These are phyloP conservation scores for Halcyon chelicuti DNA, from an alignment of 2,797 vertebrate genomes.

Conservation along the genomic window DNA sequence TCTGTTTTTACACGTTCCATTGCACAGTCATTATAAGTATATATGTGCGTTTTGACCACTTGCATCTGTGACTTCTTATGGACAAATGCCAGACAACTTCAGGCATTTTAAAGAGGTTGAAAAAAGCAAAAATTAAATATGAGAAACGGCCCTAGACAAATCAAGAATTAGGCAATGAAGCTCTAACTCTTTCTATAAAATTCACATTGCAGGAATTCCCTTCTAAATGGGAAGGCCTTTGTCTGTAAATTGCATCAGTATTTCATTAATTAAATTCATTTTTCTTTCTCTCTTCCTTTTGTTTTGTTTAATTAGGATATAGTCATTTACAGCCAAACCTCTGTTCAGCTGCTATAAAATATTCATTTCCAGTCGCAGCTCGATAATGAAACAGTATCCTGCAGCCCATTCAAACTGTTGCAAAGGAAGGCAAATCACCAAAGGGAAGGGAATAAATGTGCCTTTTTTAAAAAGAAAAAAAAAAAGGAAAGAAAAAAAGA, in stretches of 20 bases:
- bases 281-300: constrained; percentile 28
- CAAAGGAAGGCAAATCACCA: constrained; percentile 33
- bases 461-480: neutral
- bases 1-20: neutral
- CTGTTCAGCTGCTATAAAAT: constrained; percentile 50
- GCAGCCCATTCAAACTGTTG: constrained; percentile 49
- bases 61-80: neutral
- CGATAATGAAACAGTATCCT: constrained; percentile 58
- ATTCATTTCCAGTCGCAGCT: constrained; percentile 57
- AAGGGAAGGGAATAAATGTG: constrained; percentile 11
- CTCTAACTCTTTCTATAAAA: neutral
- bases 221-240: neutral
- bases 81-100: neutral
- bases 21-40: neutral
- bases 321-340: constrained; percentile 52
- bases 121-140: neutral
- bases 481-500: neutral
- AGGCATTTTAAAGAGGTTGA: neutral
- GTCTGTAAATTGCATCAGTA: constrained; percentile 29
- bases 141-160: neutral
- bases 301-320: constrained; percentile 58
- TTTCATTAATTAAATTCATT: constrained; percentile 54
- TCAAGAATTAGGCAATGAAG: neutral
- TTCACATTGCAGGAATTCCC: neutral
- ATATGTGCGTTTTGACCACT: neutral